Conservation (phyloP, 2,113 vertebrate species). For the Labeo rohita region DNA sequence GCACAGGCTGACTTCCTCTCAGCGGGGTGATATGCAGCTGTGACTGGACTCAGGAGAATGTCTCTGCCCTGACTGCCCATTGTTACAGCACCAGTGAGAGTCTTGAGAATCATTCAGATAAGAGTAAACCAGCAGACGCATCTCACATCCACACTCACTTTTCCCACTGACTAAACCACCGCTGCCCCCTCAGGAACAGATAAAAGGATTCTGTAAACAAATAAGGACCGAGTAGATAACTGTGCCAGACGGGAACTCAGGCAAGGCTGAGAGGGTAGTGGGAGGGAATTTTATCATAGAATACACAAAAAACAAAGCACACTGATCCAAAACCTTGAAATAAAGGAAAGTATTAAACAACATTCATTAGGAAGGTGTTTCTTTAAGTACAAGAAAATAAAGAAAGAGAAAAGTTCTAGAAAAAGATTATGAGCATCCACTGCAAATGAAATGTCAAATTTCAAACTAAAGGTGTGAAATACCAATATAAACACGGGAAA, state of each 20-base stretch:
- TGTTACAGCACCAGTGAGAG: conserved; percentile 32
- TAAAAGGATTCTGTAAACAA: conserved; percentile 30
- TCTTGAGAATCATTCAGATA: conserved; percentile 42
- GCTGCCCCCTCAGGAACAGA: conserved; percentile 25
- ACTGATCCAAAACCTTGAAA: conserved; percentile 23
- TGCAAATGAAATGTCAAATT: not conserved
- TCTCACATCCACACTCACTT: conserved; percentile 30
- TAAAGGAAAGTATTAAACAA: conserved; percentile 46
- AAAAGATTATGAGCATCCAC: not conserved
- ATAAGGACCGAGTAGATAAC: conserved; percentile 1
- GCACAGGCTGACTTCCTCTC: conserved; percentile 44
- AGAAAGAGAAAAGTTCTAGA: not conserved
- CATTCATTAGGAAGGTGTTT: not conserved
- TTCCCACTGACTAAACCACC: conserved; percentile 20
- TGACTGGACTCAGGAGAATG: conserved; percentile 43
- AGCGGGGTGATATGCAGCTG: conserved; percentile 8
- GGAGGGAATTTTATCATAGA: not conserved
- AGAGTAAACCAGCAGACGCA: conserved; percentile 31
- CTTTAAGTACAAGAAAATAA: not conserved
- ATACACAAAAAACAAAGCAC: not conserved
- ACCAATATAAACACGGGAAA: too few species aligned
- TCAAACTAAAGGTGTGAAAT: not conserved
- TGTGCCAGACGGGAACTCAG: not conserved
- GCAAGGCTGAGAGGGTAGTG: not conserved
- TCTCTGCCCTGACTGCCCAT: conserved; percentile 37